These are phyloP conservation scores for Drosophila sulfurigaster DNA, from an alignment of 1,140 invertebrate genomes.

Conservation along the genomic window DNA sequence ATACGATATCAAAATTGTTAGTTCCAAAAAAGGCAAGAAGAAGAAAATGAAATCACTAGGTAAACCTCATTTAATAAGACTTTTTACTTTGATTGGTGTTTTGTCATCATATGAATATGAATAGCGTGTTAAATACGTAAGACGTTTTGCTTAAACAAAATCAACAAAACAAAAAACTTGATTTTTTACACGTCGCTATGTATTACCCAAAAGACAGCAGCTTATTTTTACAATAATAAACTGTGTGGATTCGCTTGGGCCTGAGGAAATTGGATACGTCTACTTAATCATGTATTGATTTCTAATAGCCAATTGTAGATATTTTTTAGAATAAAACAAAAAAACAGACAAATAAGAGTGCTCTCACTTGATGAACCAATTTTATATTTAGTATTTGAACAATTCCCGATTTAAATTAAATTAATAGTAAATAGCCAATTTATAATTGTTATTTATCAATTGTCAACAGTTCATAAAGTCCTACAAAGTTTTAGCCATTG, in stretches of 20 bases:
- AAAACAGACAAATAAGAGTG: conserved; percentile 36
- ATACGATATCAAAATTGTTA: conserved; percentile 81
- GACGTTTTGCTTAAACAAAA: conserved; percentile 28
- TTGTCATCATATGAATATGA: conserved; percentile 50
- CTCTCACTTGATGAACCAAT: conserved; percentile 24
- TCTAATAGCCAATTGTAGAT: conserved; percentile 81
- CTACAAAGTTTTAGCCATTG: too few species aligned
- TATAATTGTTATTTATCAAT: background rate
- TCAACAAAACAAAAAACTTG: background rate
- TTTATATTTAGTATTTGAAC: background rate
- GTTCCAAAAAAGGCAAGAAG: conserved; percentile 79
- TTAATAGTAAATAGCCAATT: background rate
- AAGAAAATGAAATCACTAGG: conserved; percentile 76
- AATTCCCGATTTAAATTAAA: background rate
- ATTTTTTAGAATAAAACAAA: conserved; percentile 58
- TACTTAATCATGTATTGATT: conserved; percentile 31
- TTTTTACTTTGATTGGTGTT: conserved; percentile 62
- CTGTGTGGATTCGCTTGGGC: conserved; percentile 43
- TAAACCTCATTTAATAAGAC: conserved; percentile 80
- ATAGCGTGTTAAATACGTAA: conserved; percentile 42
- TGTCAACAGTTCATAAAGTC: background rate
- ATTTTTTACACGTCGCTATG: background rate
- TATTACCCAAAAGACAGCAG: background rate
- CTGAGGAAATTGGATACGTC: conserved; percentile 17
- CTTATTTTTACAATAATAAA: conserved; percentile 24